These are phyloP conservation scores for Centropristis striata DNA, from an alignment of 2,113 vertebrate genomes.

Conservation along the genomic window DNA sequence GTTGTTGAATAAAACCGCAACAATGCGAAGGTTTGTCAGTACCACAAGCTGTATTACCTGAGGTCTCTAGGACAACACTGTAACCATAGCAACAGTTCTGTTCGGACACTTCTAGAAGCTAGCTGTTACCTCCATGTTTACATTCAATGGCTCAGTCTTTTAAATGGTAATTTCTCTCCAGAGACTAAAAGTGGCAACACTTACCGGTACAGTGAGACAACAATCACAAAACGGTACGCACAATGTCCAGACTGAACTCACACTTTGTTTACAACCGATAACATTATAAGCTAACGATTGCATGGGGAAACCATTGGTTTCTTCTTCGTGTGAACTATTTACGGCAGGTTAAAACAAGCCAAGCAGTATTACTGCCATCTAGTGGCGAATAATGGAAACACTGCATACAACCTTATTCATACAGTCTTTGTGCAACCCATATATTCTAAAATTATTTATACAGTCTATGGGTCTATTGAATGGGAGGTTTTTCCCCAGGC, in stretches of 20 bases:
- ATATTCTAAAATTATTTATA: too few relatives aligned
- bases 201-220: constrained; percentile 8
- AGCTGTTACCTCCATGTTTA: background rate
- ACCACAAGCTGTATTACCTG: rapidly evolving
- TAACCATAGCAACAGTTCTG: constrained; percentile 70
- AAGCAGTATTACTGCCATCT: constrained; percentile 33
- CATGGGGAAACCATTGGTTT: background rate
- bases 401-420: background rate
- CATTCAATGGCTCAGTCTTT: too few relatives aligned
- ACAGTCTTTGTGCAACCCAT: too few relatives aligned
- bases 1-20: background rate
- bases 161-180: background rate
- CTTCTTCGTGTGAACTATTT: constrained; percentile 16
- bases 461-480: too few relatives aligned
- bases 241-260: background rate
- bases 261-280: background rate
- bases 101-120: constrained; percentile 39
- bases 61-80: background rate
- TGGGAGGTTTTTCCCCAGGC: too few relatives aligned
- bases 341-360: background rate
- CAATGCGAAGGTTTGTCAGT: too few relatives aligned
- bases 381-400: background rate
- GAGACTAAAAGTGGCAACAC: background rate
- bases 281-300: background rate
- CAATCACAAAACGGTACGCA: background rate